These are phyloP conservation scores for Microplitis demolitor DNA, from an alignment of 1,140 invertebrate genomes.

Conservation along the genomic window DNA sequence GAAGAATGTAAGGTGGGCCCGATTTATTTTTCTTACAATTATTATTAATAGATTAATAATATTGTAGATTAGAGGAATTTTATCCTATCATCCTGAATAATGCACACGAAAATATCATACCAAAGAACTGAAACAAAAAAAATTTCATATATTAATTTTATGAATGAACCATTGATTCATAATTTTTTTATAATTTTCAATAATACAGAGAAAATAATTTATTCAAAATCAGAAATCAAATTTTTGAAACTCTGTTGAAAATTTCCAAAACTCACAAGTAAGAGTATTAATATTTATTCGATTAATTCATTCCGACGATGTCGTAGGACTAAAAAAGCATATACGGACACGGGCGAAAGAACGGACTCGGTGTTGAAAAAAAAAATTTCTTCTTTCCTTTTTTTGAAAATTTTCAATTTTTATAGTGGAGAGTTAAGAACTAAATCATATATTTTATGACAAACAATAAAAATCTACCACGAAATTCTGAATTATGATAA, in stretches of 20 bases:
- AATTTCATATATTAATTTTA: constrained; percentile 8
- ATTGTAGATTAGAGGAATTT: constrained; percentile 29
- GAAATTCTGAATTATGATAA: neutral
- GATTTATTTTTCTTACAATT: neutral
- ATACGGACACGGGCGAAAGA: neutral
- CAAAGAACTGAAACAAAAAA: constrained; percentile 66
- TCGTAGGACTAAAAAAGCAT: neutral
- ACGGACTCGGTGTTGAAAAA: neutral
- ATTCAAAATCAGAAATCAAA: no score
- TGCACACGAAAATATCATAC: constrained; percentile 74
- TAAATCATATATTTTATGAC: neutral
- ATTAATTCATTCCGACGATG: no score
- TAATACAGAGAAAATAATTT: no score
- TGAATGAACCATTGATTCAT: no score
- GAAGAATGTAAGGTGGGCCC: no score
- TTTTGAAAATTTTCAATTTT: no score
- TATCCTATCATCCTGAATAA: constrained; percentile 75
- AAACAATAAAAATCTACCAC: no score
- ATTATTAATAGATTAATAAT: neutral
- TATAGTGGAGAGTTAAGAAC: no score
- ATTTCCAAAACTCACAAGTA: no score
- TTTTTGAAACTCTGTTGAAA: no score
- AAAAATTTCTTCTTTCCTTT: neutral
- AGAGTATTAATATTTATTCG: no score
- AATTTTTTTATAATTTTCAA: no score